These are phyloP conservation scores for Periphyllus acericola DNA, from an alignment of 2,888 invertebrate species.

Conservation along the genomic window DNA sequence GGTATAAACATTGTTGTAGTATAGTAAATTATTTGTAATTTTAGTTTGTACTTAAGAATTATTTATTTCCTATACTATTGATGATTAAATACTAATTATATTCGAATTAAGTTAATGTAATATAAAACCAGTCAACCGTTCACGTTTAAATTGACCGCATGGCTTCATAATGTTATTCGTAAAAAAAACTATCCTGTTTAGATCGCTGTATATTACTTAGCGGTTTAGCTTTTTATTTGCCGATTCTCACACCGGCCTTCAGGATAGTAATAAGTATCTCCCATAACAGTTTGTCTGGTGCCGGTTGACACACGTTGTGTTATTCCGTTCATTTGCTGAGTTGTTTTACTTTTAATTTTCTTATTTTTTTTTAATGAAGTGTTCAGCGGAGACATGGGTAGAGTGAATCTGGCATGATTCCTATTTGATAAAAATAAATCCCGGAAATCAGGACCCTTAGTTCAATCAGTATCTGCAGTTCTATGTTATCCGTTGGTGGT, in stretches of 20 bases:
- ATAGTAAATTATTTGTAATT: too few species aligned
- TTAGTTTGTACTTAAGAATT: too few species aligned
- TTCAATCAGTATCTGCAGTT: constrained; percentile 41
- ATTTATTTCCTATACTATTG: too few species aligned
- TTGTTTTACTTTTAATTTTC: constrained; percentile 11
- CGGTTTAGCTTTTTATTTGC: constrained; percentile 55
- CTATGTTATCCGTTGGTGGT: constrained; percentile 44
- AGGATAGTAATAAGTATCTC: constrained; percentile 48
- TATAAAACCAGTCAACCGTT: constrained; percentile 9
- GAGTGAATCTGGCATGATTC: constrained; percentile 59
- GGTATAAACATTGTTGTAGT: too few species aligned
- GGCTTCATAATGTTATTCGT: constrained; percentile 3
- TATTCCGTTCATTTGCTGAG: constrained; percentile 25
- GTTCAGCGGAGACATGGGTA: constrained; percentile 21
- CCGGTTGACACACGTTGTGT: constrained; percentile 53
- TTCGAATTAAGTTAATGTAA: background rate
- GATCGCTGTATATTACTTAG: background rate
- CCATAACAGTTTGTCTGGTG: constrained; percentile 56
- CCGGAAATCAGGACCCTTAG: constrained; percentile 59
- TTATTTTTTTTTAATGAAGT: constrained; percentile 42
- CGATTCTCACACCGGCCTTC: constrained; percentile 55
- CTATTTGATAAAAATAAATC: constrained; percentile 62
- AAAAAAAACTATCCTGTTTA: constrained; percentile 34
- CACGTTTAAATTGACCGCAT: constrained; percentile 17
- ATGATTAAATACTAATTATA: background rate